Percentiles rank a stretch among this genome's conserved stretches.
These are phyloP conservation scores for Ephestia elutella DNA, from an alignment of 1,140 invertebrate genomes.

Conservation along the genomic window DNA sequence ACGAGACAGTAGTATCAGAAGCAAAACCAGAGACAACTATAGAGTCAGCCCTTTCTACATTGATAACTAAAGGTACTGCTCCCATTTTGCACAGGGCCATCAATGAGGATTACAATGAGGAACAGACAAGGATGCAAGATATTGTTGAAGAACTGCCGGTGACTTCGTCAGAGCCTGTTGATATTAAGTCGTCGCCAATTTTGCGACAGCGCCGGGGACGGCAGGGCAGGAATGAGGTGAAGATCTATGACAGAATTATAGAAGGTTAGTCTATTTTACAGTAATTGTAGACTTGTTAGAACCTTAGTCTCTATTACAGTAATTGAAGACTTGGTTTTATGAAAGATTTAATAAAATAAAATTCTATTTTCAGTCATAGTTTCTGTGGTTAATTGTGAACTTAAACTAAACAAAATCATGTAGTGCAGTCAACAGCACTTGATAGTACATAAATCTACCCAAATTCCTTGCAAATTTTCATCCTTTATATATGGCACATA, in stretches of 20 bases:
- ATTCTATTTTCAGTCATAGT: too few species aligned
- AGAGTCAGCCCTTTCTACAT: slow-evolving; percentile 17
- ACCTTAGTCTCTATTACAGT: too few species aligned
- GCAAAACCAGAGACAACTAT: slow-evolving; percentile 15
- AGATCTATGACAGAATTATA: slow-evolving; percentile 70
- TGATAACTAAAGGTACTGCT: slow-evolving; percentile 37
- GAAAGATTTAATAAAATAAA: too few species aligned
- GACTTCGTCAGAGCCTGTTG: slow-evolving; percentile 36
- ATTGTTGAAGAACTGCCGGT: slow-evolving; percentile 33
- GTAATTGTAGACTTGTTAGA: too few species aligned
- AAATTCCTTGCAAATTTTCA: too few species aligned
- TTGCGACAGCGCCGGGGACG: slow-evolving; percentile 51
- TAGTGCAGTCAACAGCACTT: too few species aligned
- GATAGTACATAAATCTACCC: too few species aligned
- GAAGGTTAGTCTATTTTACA: slow-evolving; percentile 44
- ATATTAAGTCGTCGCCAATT: slow-evolving; percentile 47
- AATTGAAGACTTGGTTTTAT: too few species aligned
- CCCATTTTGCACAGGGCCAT: slow-evolving; percentile 40
- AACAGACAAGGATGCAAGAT: slow-evolving; percentile 19
- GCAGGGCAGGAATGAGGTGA: slow-evolving; percentile 65
- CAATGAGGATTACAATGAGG: slow-evolving; percentile 11
- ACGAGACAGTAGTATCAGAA: slow-evolving; percentile 13
- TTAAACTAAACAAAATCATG: too few species aligned
- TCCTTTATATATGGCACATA: too few species aligned
- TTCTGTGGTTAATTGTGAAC: too few species aligned